Conservation (phyloP, 2,797 vertebrate genomes). For the Darevskia mixta region DNA sequence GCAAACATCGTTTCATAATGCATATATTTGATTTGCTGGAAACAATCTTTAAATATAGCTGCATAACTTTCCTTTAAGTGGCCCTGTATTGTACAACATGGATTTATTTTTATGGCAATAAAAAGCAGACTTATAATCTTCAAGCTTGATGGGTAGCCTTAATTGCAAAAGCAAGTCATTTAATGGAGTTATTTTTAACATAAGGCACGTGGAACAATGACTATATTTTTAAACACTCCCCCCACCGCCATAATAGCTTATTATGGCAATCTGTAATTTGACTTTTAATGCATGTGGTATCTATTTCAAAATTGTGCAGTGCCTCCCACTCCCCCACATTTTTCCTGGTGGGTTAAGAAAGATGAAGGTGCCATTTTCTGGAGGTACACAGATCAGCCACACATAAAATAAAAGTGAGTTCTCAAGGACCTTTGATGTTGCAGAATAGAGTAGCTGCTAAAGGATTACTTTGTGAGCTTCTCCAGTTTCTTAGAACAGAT, state of each 20-base stretch:
- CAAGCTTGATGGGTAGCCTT: constrained; percentile 9
- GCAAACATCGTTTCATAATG: not conserved
- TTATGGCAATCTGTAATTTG: constrained; percentile 2
- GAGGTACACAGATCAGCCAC: not conserved
- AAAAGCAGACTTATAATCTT: constrained; percentile 18
- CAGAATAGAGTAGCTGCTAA: not conserved
- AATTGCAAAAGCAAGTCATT: constrained; percentile 24
- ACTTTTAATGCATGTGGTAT: not conserved
- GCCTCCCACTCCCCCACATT: not conserved
- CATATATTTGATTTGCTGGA: not conserved
- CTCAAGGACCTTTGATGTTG: not conserved
- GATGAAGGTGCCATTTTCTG: not conserved
- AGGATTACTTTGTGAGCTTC: not conserved
- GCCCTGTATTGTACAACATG: not conserved
- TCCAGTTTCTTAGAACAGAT: not conserved
- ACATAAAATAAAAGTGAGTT: not conserved
- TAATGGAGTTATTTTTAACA: constrained; percentile 23
- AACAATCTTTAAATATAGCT: not conserved
- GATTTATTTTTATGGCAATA: constrained; percentile 6
- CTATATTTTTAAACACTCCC: not conserved
- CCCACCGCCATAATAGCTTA: not conserved
- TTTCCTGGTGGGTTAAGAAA: not conserved
- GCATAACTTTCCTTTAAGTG: not conserved
- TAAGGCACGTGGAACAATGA: not conserved
- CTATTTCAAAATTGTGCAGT: not conserved